phyloP scores from a whole-genome alignment of 2,797 vertebrate genomes.

The Thalassophryne amazonica region DNA sequence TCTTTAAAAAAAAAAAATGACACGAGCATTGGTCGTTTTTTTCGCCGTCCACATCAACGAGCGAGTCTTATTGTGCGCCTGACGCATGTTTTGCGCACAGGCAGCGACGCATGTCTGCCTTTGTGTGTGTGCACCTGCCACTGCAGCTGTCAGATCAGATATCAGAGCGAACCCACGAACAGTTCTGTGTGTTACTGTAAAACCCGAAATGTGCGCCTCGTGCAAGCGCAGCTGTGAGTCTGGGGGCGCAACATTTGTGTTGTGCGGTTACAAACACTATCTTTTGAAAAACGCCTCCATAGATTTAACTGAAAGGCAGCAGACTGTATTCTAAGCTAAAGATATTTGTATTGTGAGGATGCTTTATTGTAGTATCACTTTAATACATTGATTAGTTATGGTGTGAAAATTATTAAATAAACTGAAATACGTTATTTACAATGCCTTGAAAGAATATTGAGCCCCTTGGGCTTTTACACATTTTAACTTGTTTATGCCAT shows the following conservation, averaged over 20 bases:
- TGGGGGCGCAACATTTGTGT: conserved; percentile 6
- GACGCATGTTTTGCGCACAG: background rate
- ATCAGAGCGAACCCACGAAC: conserved; percentile 13
- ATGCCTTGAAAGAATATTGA: no score
- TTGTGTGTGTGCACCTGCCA: background rate
- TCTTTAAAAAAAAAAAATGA: no score
- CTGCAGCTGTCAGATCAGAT: conserved; percentile 51
- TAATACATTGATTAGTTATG: no score
- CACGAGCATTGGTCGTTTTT: conserved; percentile 26
- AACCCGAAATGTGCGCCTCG: background rate
- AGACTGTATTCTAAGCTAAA: no score
- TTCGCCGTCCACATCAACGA: background rate
- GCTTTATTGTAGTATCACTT: no score
- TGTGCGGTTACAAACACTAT: conserved; percentile 10
- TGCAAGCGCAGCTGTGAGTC: conserved; percentile 29
- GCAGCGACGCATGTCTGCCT: conserved; percentile 30
- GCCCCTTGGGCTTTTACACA: no score
- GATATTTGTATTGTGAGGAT: no score
- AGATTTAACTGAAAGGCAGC: conserved; percentile 12
- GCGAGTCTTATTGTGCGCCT: background rate
- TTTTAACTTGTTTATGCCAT: no score
- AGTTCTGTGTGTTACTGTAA: background rate
- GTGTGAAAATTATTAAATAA: no score
- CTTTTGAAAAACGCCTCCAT: conserved; percentile 8
- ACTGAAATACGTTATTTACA: no score